Evolutionary conservation across 2,797 vertebrate genomes (phyloP).

Genomic region (Phrynocephalus guinanensis): DNA sequence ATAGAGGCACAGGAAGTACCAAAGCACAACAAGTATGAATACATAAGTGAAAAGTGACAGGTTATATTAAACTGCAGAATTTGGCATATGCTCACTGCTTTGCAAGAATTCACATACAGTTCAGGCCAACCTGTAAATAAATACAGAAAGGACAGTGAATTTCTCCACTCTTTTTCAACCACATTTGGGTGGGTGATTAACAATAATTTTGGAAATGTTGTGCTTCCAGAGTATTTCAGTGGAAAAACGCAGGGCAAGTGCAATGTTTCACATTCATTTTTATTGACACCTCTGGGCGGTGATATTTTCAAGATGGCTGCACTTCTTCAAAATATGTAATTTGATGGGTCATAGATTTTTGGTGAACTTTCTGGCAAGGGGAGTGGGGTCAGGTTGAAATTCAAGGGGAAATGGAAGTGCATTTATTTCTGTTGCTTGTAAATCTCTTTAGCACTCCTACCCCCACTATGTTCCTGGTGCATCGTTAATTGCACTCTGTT

Average conservation of each 20-base stretch:
- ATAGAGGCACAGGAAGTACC: constrained; percentile 55
- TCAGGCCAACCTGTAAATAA: not conserved
- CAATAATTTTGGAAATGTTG: not conserved
- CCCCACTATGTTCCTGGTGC: not conserved
- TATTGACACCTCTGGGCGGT: constrained; percentile 30
- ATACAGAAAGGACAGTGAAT: not conserved
- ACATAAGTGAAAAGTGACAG: constrained; percentile 68
- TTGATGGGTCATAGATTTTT: constrained; percentile 43
- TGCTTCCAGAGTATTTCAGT: constrained; percentile 43
- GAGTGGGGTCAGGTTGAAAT: constrained; percentile 29
- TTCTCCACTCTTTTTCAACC: not conserved
- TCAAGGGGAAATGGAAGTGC: constrained; percentile 27
- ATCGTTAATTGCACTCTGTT: not conserved
- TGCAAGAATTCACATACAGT: constrained; percentile 21
- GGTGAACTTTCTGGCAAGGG: constrained; percentile 24
- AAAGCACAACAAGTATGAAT: constrained; percentile 60
- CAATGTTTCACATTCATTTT: constrained; percentile 22
- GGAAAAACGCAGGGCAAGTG: constrained; percentile 26
- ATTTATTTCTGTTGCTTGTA: constrained; percentile 10
- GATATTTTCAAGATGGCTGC: constrained; percentile 46
- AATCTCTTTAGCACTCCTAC: constrained; percentile 29
- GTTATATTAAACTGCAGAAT: constrained; percentile 59
- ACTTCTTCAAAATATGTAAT: constrained; percentile 42
- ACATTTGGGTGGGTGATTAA: not conserved
- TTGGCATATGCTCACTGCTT: constrained; percentile 42